Evolutionary conservation across 2,113 vertebrate genomes (phyloP), one percentile per base, ranked within the genome.

Genomic region (Neolamprologus longior): DNA sequence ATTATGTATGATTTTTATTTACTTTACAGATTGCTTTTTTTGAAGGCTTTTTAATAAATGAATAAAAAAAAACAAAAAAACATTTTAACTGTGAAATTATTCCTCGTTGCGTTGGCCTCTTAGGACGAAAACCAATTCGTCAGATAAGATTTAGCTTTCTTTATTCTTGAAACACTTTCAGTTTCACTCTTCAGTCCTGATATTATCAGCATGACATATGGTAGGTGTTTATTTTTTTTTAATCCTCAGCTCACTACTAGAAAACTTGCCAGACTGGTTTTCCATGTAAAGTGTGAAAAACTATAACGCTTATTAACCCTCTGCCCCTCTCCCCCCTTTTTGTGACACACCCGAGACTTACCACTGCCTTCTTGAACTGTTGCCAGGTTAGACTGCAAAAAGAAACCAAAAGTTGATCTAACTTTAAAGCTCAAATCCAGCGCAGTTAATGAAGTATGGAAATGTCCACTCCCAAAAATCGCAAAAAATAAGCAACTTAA

Each of bases 31-130:
- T 87, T 93, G 88, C 92, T 90, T 94, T 91, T 95, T 94, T 93
- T 94, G 85, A 94, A 93, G 83, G 88, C 78, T 92, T 96, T 96
- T 96, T 95, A 93, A 95, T 96, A 96, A 96, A 97, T 88, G 84
- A 84, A 91, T 94, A 47, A 93, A 93, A 90, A 83, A 81, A 83
- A 78, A 81, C 1, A 82, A 17, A 84, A 17, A 42, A 12, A 0
- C 87, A 57, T 66, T 93, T 92, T 95, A 92, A 90, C 94, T 95
- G 92, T 95, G 86, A 88, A 80, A 84, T 94, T 90, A 45, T 94
- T 95, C 88, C 12, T 88, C 68, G 66, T 71, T 81, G 50, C 80
- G 17, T 82, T 84, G 58, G 58, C 24, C 31, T 86, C 52, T 19
- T n/a, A 71, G 68, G 63, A 6, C 19, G 40, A 40, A 52, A 24